Percentiles rank a stretch among this genome's conserved stretches.
These are phyloP conservation scores for Himantopus leucocephalus DNA, from an alignment of 2,113 vertebrate species.

Conservation along the genomic window DNA sequence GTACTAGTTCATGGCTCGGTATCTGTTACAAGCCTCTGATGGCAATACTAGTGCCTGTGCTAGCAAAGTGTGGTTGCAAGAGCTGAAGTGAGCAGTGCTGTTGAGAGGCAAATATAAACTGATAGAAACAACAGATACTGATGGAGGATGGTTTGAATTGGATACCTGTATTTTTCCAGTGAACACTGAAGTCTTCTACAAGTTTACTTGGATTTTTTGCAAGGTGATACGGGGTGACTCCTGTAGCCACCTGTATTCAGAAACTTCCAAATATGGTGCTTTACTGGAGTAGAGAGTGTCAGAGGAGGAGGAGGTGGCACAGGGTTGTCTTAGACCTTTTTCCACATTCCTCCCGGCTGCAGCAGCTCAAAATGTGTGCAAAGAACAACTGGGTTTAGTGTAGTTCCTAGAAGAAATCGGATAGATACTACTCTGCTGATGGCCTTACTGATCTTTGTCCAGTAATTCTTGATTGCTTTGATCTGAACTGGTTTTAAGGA, in stretches of 20 bases:
- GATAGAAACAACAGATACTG: background rate
- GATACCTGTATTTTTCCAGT: background rate
- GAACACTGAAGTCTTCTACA: background rate
- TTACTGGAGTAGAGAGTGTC: background rate
- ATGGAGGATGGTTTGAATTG: background rate
- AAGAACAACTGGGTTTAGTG: background rate
- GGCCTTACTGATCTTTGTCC: background rate
- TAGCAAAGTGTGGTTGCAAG: background rate
- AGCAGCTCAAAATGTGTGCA: background rate
- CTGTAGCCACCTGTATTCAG: background rate
- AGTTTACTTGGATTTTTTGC: background rate
- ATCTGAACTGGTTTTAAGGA: background rate
- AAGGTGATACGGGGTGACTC: background rate
- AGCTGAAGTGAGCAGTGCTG: background rate
- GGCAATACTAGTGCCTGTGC: background rate
- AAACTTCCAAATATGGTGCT: background rate
- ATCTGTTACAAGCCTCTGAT: background rate
- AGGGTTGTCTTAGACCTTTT: background rate
- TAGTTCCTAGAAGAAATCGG: background rate
- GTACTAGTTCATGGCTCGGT: background rate
- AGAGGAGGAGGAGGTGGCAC: fast-evolving
- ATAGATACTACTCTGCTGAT: background rate
- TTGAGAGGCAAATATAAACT: background rate
- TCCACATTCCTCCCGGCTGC: background rate
- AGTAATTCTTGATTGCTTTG: background rate